Conservation (phyloP, 2,888 invertebrate genomes). For the Lithodes maja region DNA sequence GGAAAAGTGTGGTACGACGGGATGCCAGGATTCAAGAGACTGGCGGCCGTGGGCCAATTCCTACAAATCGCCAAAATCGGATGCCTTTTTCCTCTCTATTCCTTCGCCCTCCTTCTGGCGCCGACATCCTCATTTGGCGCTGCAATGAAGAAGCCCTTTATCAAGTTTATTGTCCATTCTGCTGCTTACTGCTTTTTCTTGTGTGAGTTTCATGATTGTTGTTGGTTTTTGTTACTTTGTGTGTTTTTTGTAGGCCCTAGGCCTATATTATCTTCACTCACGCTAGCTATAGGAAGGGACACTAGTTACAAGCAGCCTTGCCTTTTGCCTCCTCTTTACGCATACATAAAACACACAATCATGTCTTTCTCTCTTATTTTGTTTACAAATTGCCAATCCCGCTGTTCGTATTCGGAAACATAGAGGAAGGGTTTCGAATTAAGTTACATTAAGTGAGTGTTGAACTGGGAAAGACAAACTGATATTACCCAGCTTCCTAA, state of each 20-base stretch:
- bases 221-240: neutral
- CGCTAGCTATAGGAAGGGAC: no score
- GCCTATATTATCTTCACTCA: neutral
- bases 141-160: slow-evolving; percentile 77
- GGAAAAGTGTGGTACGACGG: slow-evolving; percentile 78
- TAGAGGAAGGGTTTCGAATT: no score
- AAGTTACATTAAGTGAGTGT: no score
- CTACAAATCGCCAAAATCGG: slow-evolving; percentile 68
- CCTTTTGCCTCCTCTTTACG: no score
- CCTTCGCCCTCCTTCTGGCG: slow-evolving; percentile 76
- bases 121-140: slow-evolving; percentile 75
- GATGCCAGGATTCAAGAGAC: slow-evolving; percentile 77
- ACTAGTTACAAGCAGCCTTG: no score
- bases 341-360: no score
- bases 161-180: slow-evolving; percentile 78
- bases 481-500: no score
- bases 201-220: slow-evolving; percentile 79
- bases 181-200: slow-evolving; percentile 79
- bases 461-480: no score
- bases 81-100: slow-evolving; percentile 75
- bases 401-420: no score
- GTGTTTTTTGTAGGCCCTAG: neutral
- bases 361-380: no score
- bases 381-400: no score
- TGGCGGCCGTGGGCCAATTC: slow-evolving; percentile 76